Conservation (phyloP, 2,113 vertebrate species). For the Opisthocomus hoazin region DNA sequence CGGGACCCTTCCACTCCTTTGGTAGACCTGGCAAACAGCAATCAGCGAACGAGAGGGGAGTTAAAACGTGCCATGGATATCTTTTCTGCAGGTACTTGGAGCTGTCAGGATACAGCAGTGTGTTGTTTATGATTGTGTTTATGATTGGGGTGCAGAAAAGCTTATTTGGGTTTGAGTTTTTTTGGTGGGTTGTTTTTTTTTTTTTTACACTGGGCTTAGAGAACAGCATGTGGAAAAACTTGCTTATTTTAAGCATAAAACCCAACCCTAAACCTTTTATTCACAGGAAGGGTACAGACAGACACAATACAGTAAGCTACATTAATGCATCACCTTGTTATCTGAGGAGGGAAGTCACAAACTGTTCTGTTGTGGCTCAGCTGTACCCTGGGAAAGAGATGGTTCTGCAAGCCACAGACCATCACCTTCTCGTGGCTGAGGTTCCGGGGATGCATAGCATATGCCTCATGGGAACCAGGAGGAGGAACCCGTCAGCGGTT, state of each 20-base stretch:
- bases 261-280: neutral
- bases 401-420: neutral
- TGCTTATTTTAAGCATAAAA: neutral
- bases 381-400: neutral
- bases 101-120: neutral
- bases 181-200: neutral
- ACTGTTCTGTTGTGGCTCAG: neutral
- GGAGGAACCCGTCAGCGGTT: neutral
- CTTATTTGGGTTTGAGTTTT: neutral
- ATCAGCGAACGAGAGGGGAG: slow-evolving; percentile 90
- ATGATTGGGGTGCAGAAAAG: neutral
- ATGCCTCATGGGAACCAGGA: neutral
- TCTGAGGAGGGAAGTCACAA: neutral
- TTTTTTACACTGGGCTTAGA: neutral
- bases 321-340: neutral
- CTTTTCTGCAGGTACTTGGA: slow-evolving; percentile 91
- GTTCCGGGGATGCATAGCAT: accelerated
- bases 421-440: neutral
- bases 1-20: slow-evolving; percentile 92
- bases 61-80: slow-evolving; percentile 95
- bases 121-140: neutral
- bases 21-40: slow-evolving; percentile 90
- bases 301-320: neutral
- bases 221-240: neutral
- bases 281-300: neutral